Base-by-base conservation (phyloP, 2,113 vertebrate species). In the Podilymbus podiceps region DNA sequence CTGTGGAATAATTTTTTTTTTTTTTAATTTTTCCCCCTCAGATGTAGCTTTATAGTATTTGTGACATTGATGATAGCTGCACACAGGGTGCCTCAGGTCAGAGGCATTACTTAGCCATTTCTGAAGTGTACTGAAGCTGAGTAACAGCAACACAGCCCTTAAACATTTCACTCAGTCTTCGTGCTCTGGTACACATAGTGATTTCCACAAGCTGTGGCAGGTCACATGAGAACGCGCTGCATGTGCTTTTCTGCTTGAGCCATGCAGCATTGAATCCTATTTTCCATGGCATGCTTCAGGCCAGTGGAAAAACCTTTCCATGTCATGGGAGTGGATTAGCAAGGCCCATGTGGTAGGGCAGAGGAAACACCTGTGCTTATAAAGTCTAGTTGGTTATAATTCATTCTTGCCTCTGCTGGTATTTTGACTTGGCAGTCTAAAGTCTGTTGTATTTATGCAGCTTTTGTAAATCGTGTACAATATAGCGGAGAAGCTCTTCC, bases 381-480 rank as follows among this genome's bases (percentile, higher is more conserved):
- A 35, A 44, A 56, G 30, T 78, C 90, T 85, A 33, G 2, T 20
- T 33, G 62, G 17, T 44, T 76, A 19, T 38, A 75, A 77, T 46
- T 84, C 5, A 27, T 44, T 52, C 47, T 58, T 85, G 44, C n/a
- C 23, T 92, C 19, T 81, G 88, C 53, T 84, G 31, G 22, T 17
- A 23, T 83, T 78, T 87, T 64, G 49, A 33, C n/a, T 88, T 31
- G 11, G 15, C 53, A 88, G 19, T 50, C 68, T 58, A 31, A 73
- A 71, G 60, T 20, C 10, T 79, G 1, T 46, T 55, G 12, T 59
- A 25, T 84, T 59, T 73, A 59, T 74, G 83, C 46, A 62, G 31
- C 53, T 33, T 50, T 56, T 1, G 9, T 15, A 82, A 60, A 58
- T 76, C 0, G 0, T 6, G 53, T 64, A 12, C 0, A 1, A 5